Evolutionary conservation across 2,888 invertebrate species (phyloP).

Genomic region (Congeria kusceri): DNA sequence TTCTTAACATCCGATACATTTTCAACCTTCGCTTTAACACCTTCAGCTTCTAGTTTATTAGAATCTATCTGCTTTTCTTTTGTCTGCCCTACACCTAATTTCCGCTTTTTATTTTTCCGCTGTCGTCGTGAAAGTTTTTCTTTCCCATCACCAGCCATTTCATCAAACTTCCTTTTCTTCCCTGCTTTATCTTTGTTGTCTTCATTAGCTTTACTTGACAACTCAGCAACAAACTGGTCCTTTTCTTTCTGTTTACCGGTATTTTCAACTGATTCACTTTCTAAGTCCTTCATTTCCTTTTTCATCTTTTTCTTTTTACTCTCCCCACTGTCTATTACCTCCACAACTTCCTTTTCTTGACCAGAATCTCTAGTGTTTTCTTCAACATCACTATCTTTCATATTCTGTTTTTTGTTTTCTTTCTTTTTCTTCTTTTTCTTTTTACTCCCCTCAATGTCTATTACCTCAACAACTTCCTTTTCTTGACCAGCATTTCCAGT

Average conservation of each 20-base stretch:
- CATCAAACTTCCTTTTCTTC: constrained; percentile 2
- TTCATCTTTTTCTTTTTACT: constrained; percentile 31
- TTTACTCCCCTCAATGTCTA: not conserved
- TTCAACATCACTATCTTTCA: not conserved
- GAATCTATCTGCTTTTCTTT: not conserved
- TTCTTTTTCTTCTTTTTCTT: constrained; percentile 41
- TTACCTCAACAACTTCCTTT: no score
- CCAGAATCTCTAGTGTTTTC: constrained; percentile 8
- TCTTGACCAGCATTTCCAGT: no score
- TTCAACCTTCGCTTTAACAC: not conserved
- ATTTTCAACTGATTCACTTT: constrained; percentile 5
- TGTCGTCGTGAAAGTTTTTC: constrained; percentile 4
- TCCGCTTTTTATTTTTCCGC: not conserved
- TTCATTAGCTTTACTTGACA: not conserved
- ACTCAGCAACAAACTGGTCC: not conserved
- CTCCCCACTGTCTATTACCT: not conserved
- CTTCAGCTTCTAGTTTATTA: constrained; percentile 11
- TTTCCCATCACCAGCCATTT: constrained; percentile 6
- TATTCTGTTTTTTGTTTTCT: constrained; percentile 28
- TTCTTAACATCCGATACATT: not conserved
- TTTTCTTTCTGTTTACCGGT: not conserved
- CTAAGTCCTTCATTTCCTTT: constrained; percentile 26
- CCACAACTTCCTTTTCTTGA: no score
- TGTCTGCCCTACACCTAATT: not conserved
- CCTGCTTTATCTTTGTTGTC: not conserved